phyloP scores from a whole-genome alignment of 2,797 vertebrate genomes.

The Anomalospiza imberbis region DNA sequence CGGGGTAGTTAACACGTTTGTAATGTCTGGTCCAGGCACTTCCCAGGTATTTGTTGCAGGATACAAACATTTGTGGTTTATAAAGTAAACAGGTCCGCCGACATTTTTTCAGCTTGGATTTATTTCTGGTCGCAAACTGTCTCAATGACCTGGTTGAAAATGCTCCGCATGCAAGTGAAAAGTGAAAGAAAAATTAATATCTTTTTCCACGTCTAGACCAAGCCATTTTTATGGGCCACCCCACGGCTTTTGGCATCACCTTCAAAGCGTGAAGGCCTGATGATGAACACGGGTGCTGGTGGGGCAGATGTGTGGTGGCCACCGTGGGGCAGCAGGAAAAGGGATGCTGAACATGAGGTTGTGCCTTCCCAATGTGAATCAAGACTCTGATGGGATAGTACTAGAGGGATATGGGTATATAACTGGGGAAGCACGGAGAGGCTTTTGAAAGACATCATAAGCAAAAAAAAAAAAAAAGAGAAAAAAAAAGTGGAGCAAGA shows the following conservation, averaged over 20 bases:
- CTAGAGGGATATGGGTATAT: background rate
- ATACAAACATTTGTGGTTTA: conserved; percentile 40
- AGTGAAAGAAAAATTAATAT: background rate
- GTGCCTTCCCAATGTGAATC: background rate
- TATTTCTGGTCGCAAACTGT: background rate
- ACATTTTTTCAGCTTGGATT: background rate
- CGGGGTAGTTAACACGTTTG: conserved; percentile 28
- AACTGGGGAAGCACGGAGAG: background rate
- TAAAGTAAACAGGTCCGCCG: conserved; percentile 5
- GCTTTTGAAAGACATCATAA: background rate
- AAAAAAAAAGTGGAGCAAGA: background rate
- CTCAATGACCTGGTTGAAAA: conserved; percentile 9
- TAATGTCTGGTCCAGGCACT: conserved; percentile 46
- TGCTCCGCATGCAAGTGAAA: background rate
- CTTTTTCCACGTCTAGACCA: background rate
- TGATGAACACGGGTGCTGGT: accelerated
- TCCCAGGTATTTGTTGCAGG: conserved; percentile 53
- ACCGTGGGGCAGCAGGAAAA: background rate
- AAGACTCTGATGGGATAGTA: background rate
- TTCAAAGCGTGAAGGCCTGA: background rate
- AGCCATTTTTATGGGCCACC: background rate
- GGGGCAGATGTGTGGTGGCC: background rate
- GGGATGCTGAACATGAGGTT: background rate
- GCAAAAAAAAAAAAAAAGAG: background rate
- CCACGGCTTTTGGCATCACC: background rate